These are phyloP conservation scores for Synergus gifuensis DNA, from an alignment of 2,888 invertebrate species.

Conservation along the genomic window DNA sequence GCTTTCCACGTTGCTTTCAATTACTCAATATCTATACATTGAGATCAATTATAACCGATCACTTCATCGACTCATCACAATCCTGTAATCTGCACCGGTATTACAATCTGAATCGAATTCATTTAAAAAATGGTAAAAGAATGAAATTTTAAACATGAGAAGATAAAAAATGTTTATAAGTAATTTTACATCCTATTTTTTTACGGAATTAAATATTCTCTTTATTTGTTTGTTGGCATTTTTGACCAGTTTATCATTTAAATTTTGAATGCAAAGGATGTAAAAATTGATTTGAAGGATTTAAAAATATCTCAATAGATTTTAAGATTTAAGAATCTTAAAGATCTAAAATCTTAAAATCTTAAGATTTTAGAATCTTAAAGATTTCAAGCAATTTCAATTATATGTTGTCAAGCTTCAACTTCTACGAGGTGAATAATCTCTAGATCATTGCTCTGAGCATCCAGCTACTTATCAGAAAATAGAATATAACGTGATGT, in stretches of 20 bases:
- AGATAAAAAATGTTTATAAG: neutral
- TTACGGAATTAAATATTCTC: neutral
- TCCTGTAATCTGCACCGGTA: neutral
- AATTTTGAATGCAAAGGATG: no score
- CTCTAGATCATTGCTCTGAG: slow-evolving; percentile 24
- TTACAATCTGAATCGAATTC: neutral
- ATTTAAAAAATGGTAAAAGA: neutral
- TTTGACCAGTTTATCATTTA: no score
- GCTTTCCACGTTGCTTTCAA: slow-evolving; percentile 33
- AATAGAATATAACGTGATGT: slow-evolving; percentile 15
- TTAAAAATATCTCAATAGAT: no score
- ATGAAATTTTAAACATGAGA: neutral
- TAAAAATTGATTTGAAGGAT: no score
- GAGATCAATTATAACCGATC: slow-evolving; percentile 28
- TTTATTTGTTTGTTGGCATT: no score
- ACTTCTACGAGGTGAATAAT: slow-evolving; percentile 17
- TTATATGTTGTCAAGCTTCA: neutral
- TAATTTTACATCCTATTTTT: neutral
- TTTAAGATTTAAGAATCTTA: neutral
- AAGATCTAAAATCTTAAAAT: no score
- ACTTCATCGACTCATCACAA: neutral
- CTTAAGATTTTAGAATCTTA: no score
- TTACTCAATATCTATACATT: slow-evolving; percentile 27
- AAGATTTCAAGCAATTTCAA: neutral
- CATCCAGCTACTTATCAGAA: slow-evolving; percentile 18